Evolutionary conservation across 2,888 invertebrate genomes (phyloP).

Genomic region (Ecliptopera silaceata): DNA sequence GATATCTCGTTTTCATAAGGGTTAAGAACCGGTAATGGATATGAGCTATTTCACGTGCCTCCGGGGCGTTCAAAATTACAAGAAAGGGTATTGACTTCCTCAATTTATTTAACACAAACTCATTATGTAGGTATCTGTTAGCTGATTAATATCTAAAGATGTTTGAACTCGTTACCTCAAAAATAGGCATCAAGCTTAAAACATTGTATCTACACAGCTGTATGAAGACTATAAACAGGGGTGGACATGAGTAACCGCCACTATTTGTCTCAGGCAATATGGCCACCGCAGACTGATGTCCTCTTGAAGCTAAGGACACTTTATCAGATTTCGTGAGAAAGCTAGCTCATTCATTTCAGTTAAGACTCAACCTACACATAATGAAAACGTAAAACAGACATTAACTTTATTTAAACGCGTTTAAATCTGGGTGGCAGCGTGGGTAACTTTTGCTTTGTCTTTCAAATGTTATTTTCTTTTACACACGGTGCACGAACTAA

Average conservation of each 20-base stretch:
- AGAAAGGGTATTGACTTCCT: slow-evolving; percentile 2
- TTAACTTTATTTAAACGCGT: slow-evolving; percentile 25
- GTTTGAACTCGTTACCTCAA: neutral
- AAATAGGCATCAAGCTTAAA: neutral
- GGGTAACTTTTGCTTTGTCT: slow-evolving; percentile 2
- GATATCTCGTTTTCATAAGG: slow-evolving; percentile 2
- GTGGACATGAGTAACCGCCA: slow-evolving; percentile 33
- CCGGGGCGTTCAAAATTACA: neutral
- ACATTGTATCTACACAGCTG: slow-evolving; percentile 1
- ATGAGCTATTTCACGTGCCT: neutral
- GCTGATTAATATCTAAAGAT: neutral
- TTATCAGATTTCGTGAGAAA: slow-evolving; percentile 43
- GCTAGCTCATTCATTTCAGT: slow-evolving; percentile 39
- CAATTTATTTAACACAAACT: neutral
- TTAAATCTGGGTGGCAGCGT: neutral
- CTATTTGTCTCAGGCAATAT: slow-evolving; percentile 42
- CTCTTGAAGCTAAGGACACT: slow-evolving; percentile 37
- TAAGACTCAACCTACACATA: slow-evolving; percentile 32
- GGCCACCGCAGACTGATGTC: slow-evolving; percentile 40
- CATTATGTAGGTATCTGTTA: neutral
- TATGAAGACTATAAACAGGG: slow-evolving; percentile 27
- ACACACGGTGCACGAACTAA: neutral
- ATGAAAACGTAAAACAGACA: slow-evolving; percentile 34
- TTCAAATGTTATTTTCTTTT: slow-evolving; percentile 10
- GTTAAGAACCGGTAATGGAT: slow-evolving; percentile 7